Base-by-base conservation (phyloP, 2,797 vertebrate species). In the Sebastes wilsoni region DNA sequence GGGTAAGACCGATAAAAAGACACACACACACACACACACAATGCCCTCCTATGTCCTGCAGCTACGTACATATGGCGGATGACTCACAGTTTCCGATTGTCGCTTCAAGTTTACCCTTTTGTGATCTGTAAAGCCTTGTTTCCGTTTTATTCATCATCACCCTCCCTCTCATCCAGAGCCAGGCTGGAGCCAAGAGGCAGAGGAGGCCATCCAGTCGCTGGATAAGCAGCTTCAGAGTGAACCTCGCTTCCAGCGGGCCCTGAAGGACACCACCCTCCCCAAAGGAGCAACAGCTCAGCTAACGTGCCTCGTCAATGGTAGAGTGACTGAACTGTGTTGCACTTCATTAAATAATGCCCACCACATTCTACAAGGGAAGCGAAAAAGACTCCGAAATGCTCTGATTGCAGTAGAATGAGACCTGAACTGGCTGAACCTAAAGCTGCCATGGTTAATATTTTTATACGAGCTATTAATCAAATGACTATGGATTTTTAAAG, bases 241-340 rank as follows among this genome's bases (percentile, higher is more conserved):
- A 73, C 94, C 96, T 1, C 77, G 55, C 75, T 95, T 96, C 88
- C 89, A 58, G 0, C 85, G 88, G 72, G 22, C 58, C 60, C 90
- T 95, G 82, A 69, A 12, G 20, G 96, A 96, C 65, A 8, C 66
- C 55, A 91, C 84, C 0, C 90, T 95, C 46, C 91, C 92, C 20
- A 84, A 75, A 59, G 96, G 95, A 62, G 93, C 93, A 1, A 95
- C 80, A 0, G 60, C 78, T 59, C 87, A 72, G 66, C 93, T 97
- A 7, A 91, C 89, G 27, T 97, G 96, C 80, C 77, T 85, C 0
- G 75, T 97, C 71, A 90, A 93, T 66, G 96, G 97, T 97, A 94
- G 10, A 60, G 61, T 60, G 32, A 56, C 55, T 28, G 27, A 65
- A 9, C 70, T 66, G 38, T 49, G 65, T 69, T 72, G 71, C 72